phyloP scores from a whole-genome alignment of 2,113 vertebrate species.

The Hyla sarda region DNA sequence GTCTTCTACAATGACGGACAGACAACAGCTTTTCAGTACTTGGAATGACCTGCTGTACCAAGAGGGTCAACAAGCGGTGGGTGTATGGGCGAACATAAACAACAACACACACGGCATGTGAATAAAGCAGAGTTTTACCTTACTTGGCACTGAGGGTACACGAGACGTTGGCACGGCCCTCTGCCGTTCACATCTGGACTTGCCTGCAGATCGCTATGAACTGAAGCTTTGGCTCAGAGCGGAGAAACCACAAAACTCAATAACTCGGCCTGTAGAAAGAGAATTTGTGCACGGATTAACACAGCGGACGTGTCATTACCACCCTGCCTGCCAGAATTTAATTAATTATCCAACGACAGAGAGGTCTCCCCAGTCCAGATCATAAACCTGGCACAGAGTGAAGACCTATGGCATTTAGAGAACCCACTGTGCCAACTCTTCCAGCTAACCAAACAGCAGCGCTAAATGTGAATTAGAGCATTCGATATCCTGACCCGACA shows the following conservation, averaged over 20 bases:
- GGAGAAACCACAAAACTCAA: conserved; percentile 6
- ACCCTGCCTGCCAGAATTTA: background rate
- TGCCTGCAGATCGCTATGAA: background rate
- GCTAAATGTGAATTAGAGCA: too few relatives aligned
- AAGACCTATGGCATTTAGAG: too few relatives aligned
- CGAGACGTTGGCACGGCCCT: background rate
- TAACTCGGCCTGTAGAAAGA: background rate
- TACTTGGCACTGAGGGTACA: background rate
- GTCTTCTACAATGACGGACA: too few relatives aligned
- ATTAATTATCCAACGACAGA: background rate
- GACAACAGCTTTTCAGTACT: too few relatives aligned
- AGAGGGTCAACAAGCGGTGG: too few relatives aligned
- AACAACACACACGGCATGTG: background rate
- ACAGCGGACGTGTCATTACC: background rate
- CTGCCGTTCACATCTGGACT: background rate
- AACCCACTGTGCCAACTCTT: too few relatives aligned
- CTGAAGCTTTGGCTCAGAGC: background rate
- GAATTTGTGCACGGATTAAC: background rate
- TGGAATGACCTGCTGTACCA: too few relatives aligned
- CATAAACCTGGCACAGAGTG: too few relatives aligned
- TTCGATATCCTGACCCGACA: too few relatives aligned
- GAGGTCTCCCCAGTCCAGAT: too few relatives aligned
- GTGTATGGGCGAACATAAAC: too few relatives aligned
- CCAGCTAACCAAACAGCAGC: too few relatives aligned
- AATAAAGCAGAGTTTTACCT: conserved; percentile 1